Percentiles rank a stretch among this genome's conserved stretches.
Evolutionary conservation across 1,140 invertebrate genomes (phyloP).

Genomic region (Delia radicum): DNA sequence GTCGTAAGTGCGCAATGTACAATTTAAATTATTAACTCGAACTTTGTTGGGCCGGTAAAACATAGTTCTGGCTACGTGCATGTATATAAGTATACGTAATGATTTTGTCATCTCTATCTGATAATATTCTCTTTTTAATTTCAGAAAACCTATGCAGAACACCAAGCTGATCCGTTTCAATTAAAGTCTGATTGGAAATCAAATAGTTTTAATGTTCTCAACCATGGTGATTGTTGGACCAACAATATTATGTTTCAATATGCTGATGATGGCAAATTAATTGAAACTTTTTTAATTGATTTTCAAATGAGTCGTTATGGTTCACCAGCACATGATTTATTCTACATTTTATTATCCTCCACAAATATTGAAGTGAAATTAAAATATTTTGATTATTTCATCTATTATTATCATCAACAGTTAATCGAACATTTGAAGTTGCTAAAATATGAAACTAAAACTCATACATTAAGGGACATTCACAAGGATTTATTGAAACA

Average conservation of each 20-base stretch:
- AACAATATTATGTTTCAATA: too few relatives aligned
- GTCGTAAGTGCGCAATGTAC: too few relatives aligned
- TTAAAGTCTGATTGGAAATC: conserved; percentile 26
- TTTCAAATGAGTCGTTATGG: conserved; percentile 45
- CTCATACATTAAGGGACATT: conserved; percentile 34
- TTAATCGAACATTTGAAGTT: conserved; percentile 32
- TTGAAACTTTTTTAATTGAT: too few relatives aligned
- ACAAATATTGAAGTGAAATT: conserved; percentile 32
- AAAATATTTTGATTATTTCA: conserved; percentile 33
- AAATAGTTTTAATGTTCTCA: too few relatives aligned
- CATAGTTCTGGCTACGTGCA: too few relatives aligned
- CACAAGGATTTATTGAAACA: conserved; percentile 34
- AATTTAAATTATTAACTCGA: too few relatives aligned
- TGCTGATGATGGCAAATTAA: too few relatives aligned
- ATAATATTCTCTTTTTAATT: background rate
- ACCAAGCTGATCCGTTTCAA: background rate
- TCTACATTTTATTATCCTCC: conserved; percentile 44
- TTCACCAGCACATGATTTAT: conserved; percentile 44
- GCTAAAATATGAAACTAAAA: conserved; percentile 28
- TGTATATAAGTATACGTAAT: too few relatives aligned
- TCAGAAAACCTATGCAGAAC: background rate
- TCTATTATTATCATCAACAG: conserved; percentile 43
- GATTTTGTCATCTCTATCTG: too few relatives aligned
- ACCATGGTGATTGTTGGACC: too few relatives aligned
- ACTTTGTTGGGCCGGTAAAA: too few relatives aligned